A percentile compares a stretch with the other conserved stretches of the same genome.
These are phyloP conservation scores for Chloroclystis v-ata DNA, from an alignment of 2,888 invertebrate species.

Conservation along the genomic window DNA sequence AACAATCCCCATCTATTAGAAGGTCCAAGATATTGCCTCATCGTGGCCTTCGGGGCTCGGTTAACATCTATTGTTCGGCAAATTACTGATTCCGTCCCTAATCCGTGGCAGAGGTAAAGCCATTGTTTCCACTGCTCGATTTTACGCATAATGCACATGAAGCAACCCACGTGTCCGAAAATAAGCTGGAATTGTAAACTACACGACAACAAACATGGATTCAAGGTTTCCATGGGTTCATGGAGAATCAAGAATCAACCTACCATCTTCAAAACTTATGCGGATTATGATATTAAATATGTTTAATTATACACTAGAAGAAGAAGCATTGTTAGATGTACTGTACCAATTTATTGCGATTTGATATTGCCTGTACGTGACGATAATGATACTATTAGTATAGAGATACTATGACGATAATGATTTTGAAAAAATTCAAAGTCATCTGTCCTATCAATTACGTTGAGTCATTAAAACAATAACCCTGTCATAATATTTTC, in stretches of 20 bases:
- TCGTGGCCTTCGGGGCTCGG: constrained; percentile 64
- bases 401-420: no score
- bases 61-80: constrained; percentile 68
- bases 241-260: neutral
- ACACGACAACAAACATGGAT: constrained; percentile 3
- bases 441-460: no score
- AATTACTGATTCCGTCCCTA: constrained; percentile 68
- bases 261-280: neutral
- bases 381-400: no score
- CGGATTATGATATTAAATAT: no score
- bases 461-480: neutral
- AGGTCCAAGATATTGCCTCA: constrained; percentile 49
- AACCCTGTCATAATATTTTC: neutral
- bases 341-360: no score
- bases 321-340: no score
- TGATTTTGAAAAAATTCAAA: no score
- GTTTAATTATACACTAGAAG: no score
- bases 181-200: constrained; percentile 17
- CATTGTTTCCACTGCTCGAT: constrained; percentile 66
- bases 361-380: no score
- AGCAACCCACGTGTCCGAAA: constrained; percentile 30
- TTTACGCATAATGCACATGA: constrained; percentile 59
- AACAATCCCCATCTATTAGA: constrained; percentile 36
- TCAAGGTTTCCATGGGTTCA: neutral
- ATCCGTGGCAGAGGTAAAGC: constrained; percentile 51